These are phyloP conservation scores for Campylomormyrus tamandua DNA, from an alignment of 2,113 vertebrate species.

Conservation along the genomic window DNA sequence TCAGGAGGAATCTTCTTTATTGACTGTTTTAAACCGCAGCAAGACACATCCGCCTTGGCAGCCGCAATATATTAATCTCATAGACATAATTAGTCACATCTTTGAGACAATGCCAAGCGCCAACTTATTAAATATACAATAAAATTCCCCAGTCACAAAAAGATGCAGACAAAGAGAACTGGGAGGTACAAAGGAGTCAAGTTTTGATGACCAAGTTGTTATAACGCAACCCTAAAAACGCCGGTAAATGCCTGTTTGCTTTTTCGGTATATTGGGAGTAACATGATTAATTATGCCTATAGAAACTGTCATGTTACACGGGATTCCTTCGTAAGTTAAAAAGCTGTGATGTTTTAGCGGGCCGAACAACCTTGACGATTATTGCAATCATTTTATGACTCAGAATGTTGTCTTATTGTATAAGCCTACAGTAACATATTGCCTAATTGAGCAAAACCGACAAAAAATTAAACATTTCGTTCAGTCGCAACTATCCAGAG, in stretches of 20 bases:
- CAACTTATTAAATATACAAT: not conserved
- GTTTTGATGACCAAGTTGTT: not conserved
- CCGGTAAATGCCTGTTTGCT: not conserved
- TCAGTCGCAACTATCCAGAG: not conserved
- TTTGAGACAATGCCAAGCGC: not conserved
- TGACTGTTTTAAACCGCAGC: slow-evolving; percentile 19
- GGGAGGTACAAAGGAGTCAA: not conserved
- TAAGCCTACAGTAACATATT: not conserved
- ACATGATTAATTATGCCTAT: not conserved
- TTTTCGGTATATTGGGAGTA: not conserved
- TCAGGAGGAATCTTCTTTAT: slow-evolving; percentile 8
- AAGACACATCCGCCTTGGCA: slow-evolving; percentile 1
- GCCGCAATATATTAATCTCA: slow-evolving; percentile 4
- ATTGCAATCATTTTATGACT: not conserved
- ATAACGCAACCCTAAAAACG: not conserved
- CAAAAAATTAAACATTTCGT: not conserved
- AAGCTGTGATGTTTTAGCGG: not conserved
- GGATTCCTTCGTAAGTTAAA: not conserved
- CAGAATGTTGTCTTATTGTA: not conserved
- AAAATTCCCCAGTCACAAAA: not conserved
- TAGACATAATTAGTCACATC: not conserved
- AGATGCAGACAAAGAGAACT: not conserved
- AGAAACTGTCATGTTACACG: not conserved
- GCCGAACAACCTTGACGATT: not conserved
- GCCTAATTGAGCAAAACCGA: not conserved